Base-by-base conservation (phyloP, 1,140 invertebrate species). In the Octopus sinensis region DNA sequence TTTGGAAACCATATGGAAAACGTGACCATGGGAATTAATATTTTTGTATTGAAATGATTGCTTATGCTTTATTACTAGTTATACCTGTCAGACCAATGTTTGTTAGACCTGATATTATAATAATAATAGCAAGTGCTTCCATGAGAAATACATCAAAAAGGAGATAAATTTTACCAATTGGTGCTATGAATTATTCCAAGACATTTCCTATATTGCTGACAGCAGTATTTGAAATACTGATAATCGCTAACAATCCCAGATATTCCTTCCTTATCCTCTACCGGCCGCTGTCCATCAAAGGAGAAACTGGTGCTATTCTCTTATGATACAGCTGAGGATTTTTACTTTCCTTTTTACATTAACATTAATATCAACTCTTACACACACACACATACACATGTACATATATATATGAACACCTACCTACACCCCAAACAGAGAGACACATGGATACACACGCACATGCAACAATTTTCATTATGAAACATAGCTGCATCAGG, bases 131-230 rank as follows among this genome's bases (percentile, higher is more conserved):
- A 77, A 77, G 76, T 77, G 76, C 76, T 77, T 77, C 76, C 76
- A 77, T 77, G 43, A 77, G 76, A 77, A 77, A 77, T 52, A 77
- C 76, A 77, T 77, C 76, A 77, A 77, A 77, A 77, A 77, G 76
- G 76, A 77, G 76, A 77, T 77, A 53, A 77, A 77, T 73, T 73
- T 73, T 73, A 73, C 68, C 68, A 73, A 77, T 52, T 77, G 76
- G 76, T 77, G 76, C 76, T 77, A 77, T 73, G 30, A 10, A 73
- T 73, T 73, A 73, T 73, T 73, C 68, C 68, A 73, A 73, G 68
- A 73, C 6, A 73, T 73, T 73, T 73, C 68, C 17, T 13, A 73
- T 73, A 73, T 73, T 73, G 68, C 68, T 10, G 68, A 23, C 13
- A 23, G 68, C 68, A 73, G 30, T 73, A 73, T 6, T 23, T 73